These are phyloP conservation scores for Paraplagusia blochii DNA, from an alignment of 2,113 vertebrate genomes.

Conservation along the genomic window DNA sequence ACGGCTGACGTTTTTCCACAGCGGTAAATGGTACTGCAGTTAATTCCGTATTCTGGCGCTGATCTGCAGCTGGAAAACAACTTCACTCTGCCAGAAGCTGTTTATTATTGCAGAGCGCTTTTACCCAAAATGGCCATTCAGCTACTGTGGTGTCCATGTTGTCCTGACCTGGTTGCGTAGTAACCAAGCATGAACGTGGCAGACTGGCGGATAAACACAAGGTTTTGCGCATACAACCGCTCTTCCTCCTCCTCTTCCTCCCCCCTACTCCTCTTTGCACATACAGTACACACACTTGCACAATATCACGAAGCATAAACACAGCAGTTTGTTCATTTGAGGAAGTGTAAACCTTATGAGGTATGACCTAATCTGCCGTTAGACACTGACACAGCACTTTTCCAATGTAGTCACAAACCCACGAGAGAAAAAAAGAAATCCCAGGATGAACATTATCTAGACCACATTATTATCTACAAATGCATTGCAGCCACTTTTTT, in stretches of 20 bases:
- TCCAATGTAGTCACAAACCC: conserved; percentile 36
- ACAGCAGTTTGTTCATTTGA: conserved; percentile 25
- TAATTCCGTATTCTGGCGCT: conserved; percentile 71
- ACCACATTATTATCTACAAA: conserved; percentile 38
- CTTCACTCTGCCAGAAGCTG: conserved; percentile 66
- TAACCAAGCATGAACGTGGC: conserved; percentile 60
- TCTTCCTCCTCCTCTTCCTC: too few relatives aligned
- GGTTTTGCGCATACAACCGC: conserved; percentile 17
- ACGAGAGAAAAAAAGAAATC: conserved; percentile 17
- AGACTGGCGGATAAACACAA: conserved; percentile 49
- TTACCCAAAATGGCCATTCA: conserved; percentile 76
- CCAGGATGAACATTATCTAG: conserved; percentile 37
- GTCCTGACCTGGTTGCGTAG: conserved; percentile 66
- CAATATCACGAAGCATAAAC: conserved; percentile 23
- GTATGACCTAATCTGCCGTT: conserved; percentile 15
- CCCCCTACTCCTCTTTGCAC: too few relatives aligned
- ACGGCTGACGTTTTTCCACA: conserved; percentile 72
- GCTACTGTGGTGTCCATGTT: conserved; percentile 68
- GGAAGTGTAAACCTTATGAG: conserved; percentile 28
- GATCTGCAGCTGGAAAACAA: conserved; percentile 70
- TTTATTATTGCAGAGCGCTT: conserved; percentile 71
- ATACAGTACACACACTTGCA: not conserved
- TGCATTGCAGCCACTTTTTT: not conserved
- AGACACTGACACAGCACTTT: conserved; percentile 56
- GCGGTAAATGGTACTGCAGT: conserved; percentile 72